Base-by-base conservation (phyloP, 2,888 invertebrate species). In the Eustalomyia histrio region DNA sequence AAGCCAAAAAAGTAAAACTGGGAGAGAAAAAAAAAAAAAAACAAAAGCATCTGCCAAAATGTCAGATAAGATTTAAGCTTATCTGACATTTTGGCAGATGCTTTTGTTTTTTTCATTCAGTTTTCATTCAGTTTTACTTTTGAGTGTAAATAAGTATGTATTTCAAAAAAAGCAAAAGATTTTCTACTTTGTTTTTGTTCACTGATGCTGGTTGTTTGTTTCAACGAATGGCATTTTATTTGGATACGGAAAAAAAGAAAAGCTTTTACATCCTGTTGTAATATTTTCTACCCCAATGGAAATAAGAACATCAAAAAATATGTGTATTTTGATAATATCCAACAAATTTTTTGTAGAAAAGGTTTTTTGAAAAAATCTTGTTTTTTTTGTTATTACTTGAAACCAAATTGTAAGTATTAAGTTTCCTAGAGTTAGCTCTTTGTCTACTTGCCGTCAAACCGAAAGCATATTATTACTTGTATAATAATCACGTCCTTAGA, bases 21-120 rank as follows among this genome's bases (percentile, higher is more conserved):
- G 63, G 14, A 17, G 2, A 33, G 17, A 12, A 63, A 2, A 39
- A 12, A 6, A 10, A 10, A 10, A 29, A 33, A 39, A 39, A 52
- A 18, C 8, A 33, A 52, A 52, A 16, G 17, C 43, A n/a, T n/a
- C n/a, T 47, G 43, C 43, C 43, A 47, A 52, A 52, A 52, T 65
- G 50, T 33, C 52, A 17, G 17, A 29, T 29, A n/a, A 14, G n/a
- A 5, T 47, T 2, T 12, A 47, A 47, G n/a, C 43, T 47, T 1
- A 47, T n/a, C n/a, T n/a, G n/a, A n/a, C n/a, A n/a, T n/a, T n/a
- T n/a, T n/a, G n/a, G n/a, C n/a, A n/a, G n/a, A n/a, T n/a, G n/a
- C n/a, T n/a, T n/a, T n/a, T n/a, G n/a, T n/a, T n/a, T n/a, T n/a
- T n/a, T n/a, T n/a, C n/a, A n/a, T n/a, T n/a, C n/a, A n/a, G n/a